Evolutionary conservation across 2,113 vertebrate species (phyloP), one percentile per base, ranked within the genome.

Genomic region (Cavia porcellus): DNA sequence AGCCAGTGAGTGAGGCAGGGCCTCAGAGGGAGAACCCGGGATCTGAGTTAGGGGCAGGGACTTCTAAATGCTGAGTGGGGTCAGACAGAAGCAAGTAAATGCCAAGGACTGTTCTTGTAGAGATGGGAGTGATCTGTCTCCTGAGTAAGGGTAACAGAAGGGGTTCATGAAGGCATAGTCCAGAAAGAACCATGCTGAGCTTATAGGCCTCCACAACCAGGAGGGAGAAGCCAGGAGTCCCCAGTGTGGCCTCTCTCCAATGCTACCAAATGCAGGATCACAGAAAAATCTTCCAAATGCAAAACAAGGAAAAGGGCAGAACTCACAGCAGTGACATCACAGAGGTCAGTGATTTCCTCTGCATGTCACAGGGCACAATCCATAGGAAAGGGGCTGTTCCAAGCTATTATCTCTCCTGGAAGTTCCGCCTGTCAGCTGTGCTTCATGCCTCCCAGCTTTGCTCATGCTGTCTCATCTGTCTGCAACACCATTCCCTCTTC

Each of bases 41-140:
- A 22, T 70, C n/a, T 20, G 74, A 87, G 52, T 4, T 66, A 72
- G 83, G 11, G 84, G 35, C 7, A 2, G 20, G 13, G 30, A 32
- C 86, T 90, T 45, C 82, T 47, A 66, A 95, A 59, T 86, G 52
- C 52, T 22, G 19, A 94, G 47, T 32, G 20, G 57, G 55, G 90
- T 72, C 35, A 87, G 50, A 82, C 74, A 89, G 91, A 84, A 94
- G 9, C 25, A 9, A n/a, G 66, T 28, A 52, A 94, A 90, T 97
- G 90, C 95, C 87, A 85, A 90, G 84, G 70, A 83, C 7, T 83
- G 38, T 86, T 61, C 50, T 77, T 30, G 0, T 68, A n/a, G 52
- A 79, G 32, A 93, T 79, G 42, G 61, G 84, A 90, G 68, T 9
- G 28, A 95, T 83, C 61, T 61, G 55, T 88, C 82, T 74, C 68